Base-by-base conservation (phyloP, 2,113 vertebrate species). In the Xenopus laevis region DNA sequence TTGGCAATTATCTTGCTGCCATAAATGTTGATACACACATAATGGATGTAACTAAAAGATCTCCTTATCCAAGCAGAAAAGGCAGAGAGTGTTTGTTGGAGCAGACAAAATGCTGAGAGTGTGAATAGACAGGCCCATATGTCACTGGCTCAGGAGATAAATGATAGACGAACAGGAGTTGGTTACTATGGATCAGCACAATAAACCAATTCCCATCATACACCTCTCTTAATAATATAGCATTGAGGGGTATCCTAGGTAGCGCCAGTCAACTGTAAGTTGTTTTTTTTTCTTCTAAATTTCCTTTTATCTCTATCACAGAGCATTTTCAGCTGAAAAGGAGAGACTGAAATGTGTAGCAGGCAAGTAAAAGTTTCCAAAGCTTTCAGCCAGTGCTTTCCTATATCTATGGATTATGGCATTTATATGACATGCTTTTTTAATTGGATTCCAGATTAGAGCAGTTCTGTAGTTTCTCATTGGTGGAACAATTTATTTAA, bases 11-110 rank as follows among this genome's bases (percentile, higher is more conserved):
- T 89, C 87, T 91, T 86, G 82, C 84, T 88, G 87, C 89, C 87
- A 88, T 91, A 90, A 91, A 92, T 89, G 91, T 91, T 90, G 91
- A 90, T 91, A 87, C 73, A 86, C 85, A 87, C 88, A 88, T 89
- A 90, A 91, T 90, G 86, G 86, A 90, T 89, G 87, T 88, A 89
- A 89, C 87, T 87, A 50, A 50, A 89, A 89, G 90, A 87, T 84
- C 87, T 85, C 86, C 89, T 92, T 89, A 89, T 85, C 87, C 83
- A 86, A 89, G 86, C 87, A 90, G 87, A 90, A 90, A 90, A 87
- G 79, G 84, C 87, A 80, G 86, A 87, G 23, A 2, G 83, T 88
- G 88, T 91, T 89, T 90, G 85, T 87, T 88, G 89, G 85, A 89
- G 85, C 87, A 91, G 85, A 91, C 78, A 91, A 87, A 90, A 88